Evolutionary conservation across 2,113 vertebrate species (phyloP).

Genomic region (Nerophis ophidion): DNA sequence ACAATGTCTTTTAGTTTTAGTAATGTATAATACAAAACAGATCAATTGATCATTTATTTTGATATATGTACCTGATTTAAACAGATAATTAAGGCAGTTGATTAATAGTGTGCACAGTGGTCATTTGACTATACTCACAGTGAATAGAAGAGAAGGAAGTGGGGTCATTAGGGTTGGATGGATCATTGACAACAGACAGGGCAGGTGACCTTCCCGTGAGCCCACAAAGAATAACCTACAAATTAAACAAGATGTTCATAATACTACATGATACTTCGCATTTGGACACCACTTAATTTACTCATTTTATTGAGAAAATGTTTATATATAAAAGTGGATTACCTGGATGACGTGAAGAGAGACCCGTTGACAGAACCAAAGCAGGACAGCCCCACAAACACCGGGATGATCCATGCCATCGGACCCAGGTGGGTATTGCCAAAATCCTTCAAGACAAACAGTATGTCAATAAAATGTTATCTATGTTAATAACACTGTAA

Average conservation of each 20-base stretch:
- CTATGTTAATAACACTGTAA: not conserved
- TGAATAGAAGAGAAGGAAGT: slow-evolving; percentile 88
- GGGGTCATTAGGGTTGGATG: slow-evolving; percentile 88
- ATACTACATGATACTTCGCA: not conserved
- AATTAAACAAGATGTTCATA: not conserved
- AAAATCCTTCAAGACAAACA: slow-evolving; percentile 78
- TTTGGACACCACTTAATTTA: not conserved
- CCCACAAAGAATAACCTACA: slow-evolving; percentile 94
- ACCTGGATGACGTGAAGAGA: slow-evolving; percentile 96
- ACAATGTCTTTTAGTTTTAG: too few species aligned
- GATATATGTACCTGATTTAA: too few species aligned
- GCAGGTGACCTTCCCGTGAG: slow-evolving; percentile 90
- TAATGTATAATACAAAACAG: too few species aligned
- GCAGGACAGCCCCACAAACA: slow-evolving; percentile 95
- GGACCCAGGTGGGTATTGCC: slow-evolving; percentile 86
- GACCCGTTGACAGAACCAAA: slow-evolving; percentile 97
- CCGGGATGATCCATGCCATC: slow-evolving; percentile 96
- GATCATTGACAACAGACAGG: slow-evolving; percentile 94
- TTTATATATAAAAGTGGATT: slow-evolving; percentile 14
- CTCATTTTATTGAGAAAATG: not conserved
- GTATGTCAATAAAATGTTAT: not conserved
- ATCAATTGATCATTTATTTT: too few species aligned
- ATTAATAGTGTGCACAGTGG: not conserved
- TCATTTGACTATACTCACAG: slow-evolving; percentile 65
- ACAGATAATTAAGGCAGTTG: too few species aligned